Evolutionary conservation across 30 jellyfish, hydroid and myxozoan species (phyloP), one percentile per base, ranked within the genome.

Genomic region (Turritopsis dohrnii): DNA sequence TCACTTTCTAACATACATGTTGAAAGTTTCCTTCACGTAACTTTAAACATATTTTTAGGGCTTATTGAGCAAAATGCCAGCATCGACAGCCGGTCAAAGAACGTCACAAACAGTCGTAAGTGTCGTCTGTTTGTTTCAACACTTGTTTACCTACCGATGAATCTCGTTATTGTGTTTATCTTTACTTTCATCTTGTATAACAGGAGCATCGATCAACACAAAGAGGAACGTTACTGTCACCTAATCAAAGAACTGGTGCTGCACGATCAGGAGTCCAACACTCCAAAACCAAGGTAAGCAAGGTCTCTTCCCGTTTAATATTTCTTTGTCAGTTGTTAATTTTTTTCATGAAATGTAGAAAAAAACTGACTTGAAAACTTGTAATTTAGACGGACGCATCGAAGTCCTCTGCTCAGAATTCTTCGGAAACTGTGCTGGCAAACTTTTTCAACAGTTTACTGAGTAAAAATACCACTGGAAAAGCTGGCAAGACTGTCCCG

Each of bases 361-460:
- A n/a, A 41, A 41, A 41, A 41, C 60, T 41, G 5, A 13, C n/a
- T 41, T 41, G 60, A 41, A 5, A 13, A 5, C 60, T 41, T 41
- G 5, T 41, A 5, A 13, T 81, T 30, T 88, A 89, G 96, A 28
- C 84, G 72, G 99, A 94, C 24, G 89, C 90, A 21, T 80, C 97
- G 19, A 94, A 94, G 28, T 85, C 88, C 26, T 90, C 99, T n/a
- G 96, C 96, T 0, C 95, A 89, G 22, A 92, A 90, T 71, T 90
- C 88, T 25, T 52, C 89, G 29, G 99, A 94, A 71, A 96, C 97
- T 9, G 99, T 94, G 66, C 89, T 94, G 54, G 99, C 99, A 24
- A 94, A 87, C 84, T 94, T 94, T 95, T 94, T 94, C 85, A 94
- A 94, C 86, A 94, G 99, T 82, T 79, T 94, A 79, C 86, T 94